Evolutionary conservation across 2,888 invertebrate genomes (phyloP), one percentile per base, ranked within the genome.

Genomic region (Chaetogeoica ovagalla): DNA sequence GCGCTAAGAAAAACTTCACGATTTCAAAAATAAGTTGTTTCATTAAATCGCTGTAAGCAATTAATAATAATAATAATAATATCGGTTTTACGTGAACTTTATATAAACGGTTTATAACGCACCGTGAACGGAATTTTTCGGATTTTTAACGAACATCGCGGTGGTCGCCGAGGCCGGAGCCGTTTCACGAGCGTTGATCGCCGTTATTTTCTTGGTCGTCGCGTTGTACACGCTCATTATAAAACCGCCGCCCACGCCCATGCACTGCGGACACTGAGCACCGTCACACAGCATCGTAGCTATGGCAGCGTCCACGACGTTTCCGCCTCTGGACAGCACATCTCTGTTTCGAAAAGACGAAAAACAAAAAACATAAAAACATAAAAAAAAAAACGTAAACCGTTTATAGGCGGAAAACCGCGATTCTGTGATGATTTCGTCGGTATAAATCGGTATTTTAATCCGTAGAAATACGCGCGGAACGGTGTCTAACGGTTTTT

Each of bases 161-260:
- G 86, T 85, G 0, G 88, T 88, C 0, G 92, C 89, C 0, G 88
- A 88, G 0, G 86, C 85, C 0, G 95, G 94, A 0, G 94, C 94
- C 0, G 87, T 89, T 86, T 95, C 95, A 66, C 95, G 88, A 0
- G 94, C 93, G 83, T 92, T 90, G 1, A 95, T 88, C 0, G 90
- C 89, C 83, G 89, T 89, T 0, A 91, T 89, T 76, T 88, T 89
- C 82, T 88, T 88, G 72, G 89, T 89, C 0, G 87, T 86, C 83
- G 88, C 89, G 55, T 89, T 88, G 87, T 92, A 94, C 62, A 93
- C 89, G 0, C 92, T 92, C 92, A 94, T 92, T 83, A 94, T 87
- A 86, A 93, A 91, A 0, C 94, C 94, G 0, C 94, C 94, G 0
- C 94, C 94, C 3, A 87, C 74, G 7, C 87, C 87, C 85, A 86